Conservation (phyloP, 2,888 invertebrate species). For the Calliopum simillimum region DNA sequence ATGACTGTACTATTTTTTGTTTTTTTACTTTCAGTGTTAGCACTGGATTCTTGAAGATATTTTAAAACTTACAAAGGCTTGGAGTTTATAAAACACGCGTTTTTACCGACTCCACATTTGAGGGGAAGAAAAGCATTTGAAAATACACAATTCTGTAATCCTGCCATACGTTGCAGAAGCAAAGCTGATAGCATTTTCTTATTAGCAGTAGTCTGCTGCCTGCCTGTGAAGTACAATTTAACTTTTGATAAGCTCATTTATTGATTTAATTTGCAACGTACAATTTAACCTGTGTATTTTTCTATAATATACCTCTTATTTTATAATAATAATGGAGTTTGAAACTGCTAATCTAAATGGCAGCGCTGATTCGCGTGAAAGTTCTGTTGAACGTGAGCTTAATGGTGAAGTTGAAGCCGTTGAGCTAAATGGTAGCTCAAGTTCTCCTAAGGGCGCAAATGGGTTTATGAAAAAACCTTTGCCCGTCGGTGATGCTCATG, state of each 20-base stretch:
- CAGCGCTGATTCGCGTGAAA: conserved; percentile 61
- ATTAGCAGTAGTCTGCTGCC: too few species aligned
- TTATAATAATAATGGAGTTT: conserved; percentile 54
- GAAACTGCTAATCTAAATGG: conserved; percentile 53
- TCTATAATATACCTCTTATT: too few species aligned
- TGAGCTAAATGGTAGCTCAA: conserved; percentile 52
- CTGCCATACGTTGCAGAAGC: too few species aligned
- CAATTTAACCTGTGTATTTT: too few species aligned
- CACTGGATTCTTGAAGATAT: conserved; percentile 39
- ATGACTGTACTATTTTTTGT: too few species aligned
- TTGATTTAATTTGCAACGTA: too few species aligned
- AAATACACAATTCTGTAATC: too few species aligned
- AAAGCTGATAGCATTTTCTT: too few species aligned
- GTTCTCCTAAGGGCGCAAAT: conserved; percentile 48
- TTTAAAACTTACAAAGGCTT: conserved; percentile 19
- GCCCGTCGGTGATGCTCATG: conserved; percentile 55
- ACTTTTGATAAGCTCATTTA: too few species aligned
- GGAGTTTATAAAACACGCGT: conserved; percentile 29
- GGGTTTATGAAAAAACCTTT: conserved; percentile 63
- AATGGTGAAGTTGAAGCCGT: conserved; percentile 62
- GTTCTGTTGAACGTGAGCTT: conserved; percentile 63
- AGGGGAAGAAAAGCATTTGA: conserved; percentile 7
- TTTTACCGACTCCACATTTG: conserved; percentile 38
- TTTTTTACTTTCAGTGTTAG: conserved; percentile 31
- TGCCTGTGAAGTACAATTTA: too few species aligned